Evolutionary conservation across 2,888 invertebrate genomes (phyloP), one percentile per base, ranked within the genome.

Genomic region (Anagyrus pseudococci): DNA sequence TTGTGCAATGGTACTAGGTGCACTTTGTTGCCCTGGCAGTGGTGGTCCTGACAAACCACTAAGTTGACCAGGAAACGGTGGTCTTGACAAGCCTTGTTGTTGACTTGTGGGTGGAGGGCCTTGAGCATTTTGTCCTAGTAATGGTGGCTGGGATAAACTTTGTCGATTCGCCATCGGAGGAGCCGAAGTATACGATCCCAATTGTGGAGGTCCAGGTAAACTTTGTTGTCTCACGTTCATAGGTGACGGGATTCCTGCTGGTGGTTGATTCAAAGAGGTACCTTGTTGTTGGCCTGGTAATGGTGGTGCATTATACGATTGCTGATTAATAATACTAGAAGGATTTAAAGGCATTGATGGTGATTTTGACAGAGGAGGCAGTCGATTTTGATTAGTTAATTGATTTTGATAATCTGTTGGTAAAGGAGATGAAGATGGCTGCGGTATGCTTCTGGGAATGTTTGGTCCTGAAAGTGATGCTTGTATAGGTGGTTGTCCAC

Each of bases 41-140:
- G 67, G 58, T 37, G 67, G 67, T 17, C 62, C 62, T 6, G 69
- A 59, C 23, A 67, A 53, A 46, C 43, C 54, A 44, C 43, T 65
- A 22, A 37, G 23, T 60, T 53, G 26, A 64, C 69, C 57, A 66
- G 73, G 62, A 64, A 68, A 46, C 4, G 58, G 44, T 47, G 62
- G 55, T 54, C 61, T 64, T n/a, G 62, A 55, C 25, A 57, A 44
- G 71, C 72, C 62, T 68, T 75, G 58, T 25, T 64, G 67, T 52
- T 33, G 54, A 3, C n/a, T 41, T 7, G 44, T 20, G n/a, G 62
- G 49, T 22, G 62, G 49, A 46, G 65, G 29, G 22, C 61, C 57
- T 23, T 68, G 64, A 40, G 64, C 48, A 66, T 67, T 67, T 67
- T 67, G 68, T 4, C 73, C 72, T n/a, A 69, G 65, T 62, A 70